Evolutionary conservation across 2,888 invertebrate genomes (phyloP).

Genomic region (Noctua janthe): DNA sequence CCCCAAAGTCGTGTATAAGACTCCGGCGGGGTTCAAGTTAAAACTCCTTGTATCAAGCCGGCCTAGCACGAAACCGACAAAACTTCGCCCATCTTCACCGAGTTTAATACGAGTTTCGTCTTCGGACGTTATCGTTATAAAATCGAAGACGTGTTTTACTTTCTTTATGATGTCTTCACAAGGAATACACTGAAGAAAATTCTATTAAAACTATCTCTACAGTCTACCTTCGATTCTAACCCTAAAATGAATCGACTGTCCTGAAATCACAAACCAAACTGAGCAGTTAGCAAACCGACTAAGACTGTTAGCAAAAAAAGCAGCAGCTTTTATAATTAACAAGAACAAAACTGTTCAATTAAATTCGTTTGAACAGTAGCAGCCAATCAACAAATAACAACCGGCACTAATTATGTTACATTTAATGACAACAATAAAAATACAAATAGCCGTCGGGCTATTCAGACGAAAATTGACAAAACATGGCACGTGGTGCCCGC

Average conservation of each 20-base stretch:
- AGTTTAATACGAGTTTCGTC: conserved; percentile 83
- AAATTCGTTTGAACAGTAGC: conserved; percentile 68
- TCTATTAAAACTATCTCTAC: background rate
- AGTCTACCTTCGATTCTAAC: background rate
- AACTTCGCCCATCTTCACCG: conserved; percentile 79
- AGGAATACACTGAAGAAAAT: background rate
- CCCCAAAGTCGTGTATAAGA: conserved; percentile 72
- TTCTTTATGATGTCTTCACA: conserved; percentile 53
- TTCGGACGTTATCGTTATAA: conserved; percentile 80
- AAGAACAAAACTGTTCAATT: conserved; percentile 69
- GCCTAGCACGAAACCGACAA: conserved; percentile 75
- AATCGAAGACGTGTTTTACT: conserved; percentile 78
- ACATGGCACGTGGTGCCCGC: conserved; percentile 84
- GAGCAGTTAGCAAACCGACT: conserved; percentile 2
- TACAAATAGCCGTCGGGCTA: conserved; percentile 79
- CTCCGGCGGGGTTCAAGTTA: conserved; percentile 76
- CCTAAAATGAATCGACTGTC: background rate
- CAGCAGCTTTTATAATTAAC: conserved; percentile 52
- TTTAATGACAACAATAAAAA: conserved; percentile 85
- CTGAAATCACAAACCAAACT: background rate
- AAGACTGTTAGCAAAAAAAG: conserved; percentile 1
- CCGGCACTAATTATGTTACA: conserved; percentile 80
- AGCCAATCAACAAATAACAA: conserved; percentile 79
- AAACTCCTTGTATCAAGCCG: conserved; percentile 76
- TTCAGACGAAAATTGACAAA: conserved; percentile 85